Evolutionary conservation across 1,140 invertebrate species (phyloP).

Genomic region (Bombus difficillimus): DNA sequence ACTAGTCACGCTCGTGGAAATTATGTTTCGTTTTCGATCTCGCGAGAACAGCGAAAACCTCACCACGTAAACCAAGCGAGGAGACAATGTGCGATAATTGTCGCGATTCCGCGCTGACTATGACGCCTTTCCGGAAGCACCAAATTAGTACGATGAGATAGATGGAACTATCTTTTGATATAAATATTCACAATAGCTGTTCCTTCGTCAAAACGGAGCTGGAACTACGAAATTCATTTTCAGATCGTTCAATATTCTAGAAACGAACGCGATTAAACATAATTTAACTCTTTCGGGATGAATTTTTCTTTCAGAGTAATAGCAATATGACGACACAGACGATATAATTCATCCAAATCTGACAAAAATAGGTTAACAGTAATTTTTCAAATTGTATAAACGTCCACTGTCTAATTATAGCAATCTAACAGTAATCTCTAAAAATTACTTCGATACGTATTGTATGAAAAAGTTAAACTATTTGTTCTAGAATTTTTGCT

Average conservation of each 20-base stretch:
- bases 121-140: slow-evolving; percentile 70
- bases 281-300: too few species aligned
- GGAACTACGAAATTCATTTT: slow-evolving; percentile 24
- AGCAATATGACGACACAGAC: too few species aligned
- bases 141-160: slow-evolving; percentile 72
- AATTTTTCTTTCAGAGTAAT: too few species aligned
- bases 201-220: slow-evolving; percentile 10
- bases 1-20: background rate
- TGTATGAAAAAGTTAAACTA: too few species aligned
- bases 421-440: too few species aligned
- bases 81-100: slow-evolving; percentile 55
- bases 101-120: slow-evolving; percentile 54
- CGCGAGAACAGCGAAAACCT: slow-evolving; percentile 34
- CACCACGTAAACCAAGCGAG: slow-evolving; percentile 38
- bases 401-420: too few species aligned
- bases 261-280: background rate
- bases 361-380: too few species aligned
- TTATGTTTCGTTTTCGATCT: slow-evolving; percentile 1
- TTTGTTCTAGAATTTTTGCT: too few species aligned
- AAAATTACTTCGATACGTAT: too few species aligned
- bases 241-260: background rate
- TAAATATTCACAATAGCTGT: slow-evolving; percentile 64
- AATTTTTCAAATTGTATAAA: too few species aligned
- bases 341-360: too few species aligned
- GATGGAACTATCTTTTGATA: slow-evolving; percentile 67